Evolutionary conservation across 1,140 invertebrate genomes (phyloP), one percentile per base, ranked within the genome.

Genomic region (Cydia pomonella): DNA sequence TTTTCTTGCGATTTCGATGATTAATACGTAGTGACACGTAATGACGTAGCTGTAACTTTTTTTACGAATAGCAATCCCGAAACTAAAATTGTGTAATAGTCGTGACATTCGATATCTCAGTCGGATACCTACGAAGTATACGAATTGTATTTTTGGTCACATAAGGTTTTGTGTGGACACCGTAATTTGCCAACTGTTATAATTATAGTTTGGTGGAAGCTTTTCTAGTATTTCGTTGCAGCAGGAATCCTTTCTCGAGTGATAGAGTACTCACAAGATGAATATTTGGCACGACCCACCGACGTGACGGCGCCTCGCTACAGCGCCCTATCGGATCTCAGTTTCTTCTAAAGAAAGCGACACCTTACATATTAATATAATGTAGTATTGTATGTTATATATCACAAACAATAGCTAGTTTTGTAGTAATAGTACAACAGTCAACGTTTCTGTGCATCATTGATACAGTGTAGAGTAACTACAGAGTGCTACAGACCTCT

Each of bases 401-500:
- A 83, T 82, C 80, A 82, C 80, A 85, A 81, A 84, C 75, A 82
- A 78, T 69, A 53, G 75, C 76, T 38, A 79, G 73, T 80, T 44
- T 85, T 82, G 78, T 73, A 79, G 73, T 44, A 41, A 66, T 79
- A 77, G 29, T 76, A 63, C 77, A 79, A 83, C 77, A 85, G 79
- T 84, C 80, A 79, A 77, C 76, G 69, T 80, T 75, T 76, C 64
- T 77, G 84, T 85, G 84, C 84, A 80, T 73, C 84, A 50, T 86
- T 82, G 63, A 76, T 86, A 82, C 78, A 84, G 79, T 85, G 79
- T 79, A 44, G 72, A 76, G 77, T 73, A 75, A 76, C 82, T 86
- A 87, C 86, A 90, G 87, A 88, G 85, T 87, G 87, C 88, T 86
- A 88, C 84, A 78, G 78, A 82, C 83, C 75, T 86, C 82, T 82